Conservation (phyloP, 2,888 invertebrate genomes). For the Polydesmus complanatus region DNA sequence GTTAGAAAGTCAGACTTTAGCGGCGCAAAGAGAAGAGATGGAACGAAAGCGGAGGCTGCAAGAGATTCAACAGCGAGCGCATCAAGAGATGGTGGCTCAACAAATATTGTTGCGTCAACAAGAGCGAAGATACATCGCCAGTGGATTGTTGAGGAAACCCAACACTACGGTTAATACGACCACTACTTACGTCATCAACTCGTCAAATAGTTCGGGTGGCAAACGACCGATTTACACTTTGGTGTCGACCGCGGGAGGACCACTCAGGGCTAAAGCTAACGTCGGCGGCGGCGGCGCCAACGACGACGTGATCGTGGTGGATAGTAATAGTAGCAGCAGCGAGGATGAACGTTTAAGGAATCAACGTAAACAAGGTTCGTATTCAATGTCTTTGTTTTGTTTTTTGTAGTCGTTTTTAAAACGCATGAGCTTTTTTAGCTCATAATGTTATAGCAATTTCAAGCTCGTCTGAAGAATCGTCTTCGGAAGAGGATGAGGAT, state of each 20-base stretch:
- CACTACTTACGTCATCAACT: neutral
- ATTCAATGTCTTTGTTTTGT: neutral
- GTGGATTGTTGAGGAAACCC: neutral
- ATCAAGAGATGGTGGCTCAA: constrained; percentile 19
- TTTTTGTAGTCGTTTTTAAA: neutral
- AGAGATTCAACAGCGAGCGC: constrained; percentile 31
- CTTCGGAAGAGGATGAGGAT: constrained; percentile 18
- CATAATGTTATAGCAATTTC: neutral
- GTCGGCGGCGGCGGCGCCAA: neutral
- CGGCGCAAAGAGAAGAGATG: constrained; percentile 83
- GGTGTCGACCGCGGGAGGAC: neutral
- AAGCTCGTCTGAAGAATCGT: constrained; percentile 6
- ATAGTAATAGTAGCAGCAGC: constrained; percentile 17
- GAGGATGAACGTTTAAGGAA: constrained; percentile 8
- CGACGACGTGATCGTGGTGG: constrained; percentile 14
- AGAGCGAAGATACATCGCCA: neutral
- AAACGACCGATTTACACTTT: neutral
- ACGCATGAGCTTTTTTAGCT: neutral
- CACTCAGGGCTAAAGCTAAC: neutral
- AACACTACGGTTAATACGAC: constrained; percentile 2
- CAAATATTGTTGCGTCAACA: constrained; percentile 14
- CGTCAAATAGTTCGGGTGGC: neutral
- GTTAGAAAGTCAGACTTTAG: constrained; percentile 77
- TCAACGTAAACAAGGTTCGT: neutral
- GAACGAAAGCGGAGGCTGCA: constrained; percentile 42